phyloP scores from a whole-genome alignment of 2,888 invertebrate species.

The Bembecia ichneumoniformis region DNA sequence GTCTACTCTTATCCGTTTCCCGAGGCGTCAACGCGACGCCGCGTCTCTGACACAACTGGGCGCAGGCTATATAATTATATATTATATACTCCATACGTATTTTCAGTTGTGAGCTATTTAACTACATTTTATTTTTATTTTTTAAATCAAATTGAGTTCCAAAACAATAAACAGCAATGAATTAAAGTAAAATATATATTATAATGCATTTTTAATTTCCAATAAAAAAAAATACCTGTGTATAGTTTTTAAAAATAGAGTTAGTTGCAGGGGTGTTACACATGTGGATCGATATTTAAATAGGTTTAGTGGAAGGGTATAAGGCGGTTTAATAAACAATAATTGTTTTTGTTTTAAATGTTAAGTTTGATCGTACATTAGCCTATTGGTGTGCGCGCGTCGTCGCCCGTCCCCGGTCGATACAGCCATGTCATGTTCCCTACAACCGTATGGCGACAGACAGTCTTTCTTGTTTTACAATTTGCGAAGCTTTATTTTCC shows the following conservation, averaged over 20 bases:
- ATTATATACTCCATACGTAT: slow-evolving; percentile 20
- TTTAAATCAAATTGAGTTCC: slow-evolving; percentile 1
- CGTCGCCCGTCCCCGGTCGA: slow-evolving; percentile 57
- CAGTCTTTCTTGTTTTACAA: slow-evolving; percentile 59
- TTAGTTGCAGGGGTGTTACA: background rate
- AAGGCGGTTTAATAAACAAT: background rate
- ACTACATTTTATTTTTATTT: slow-evolving; percentile 8
- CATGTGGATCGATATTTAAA: background rate
- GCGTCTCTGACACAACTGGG: slow-evolving; percentile 53
- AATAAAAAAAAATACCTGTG: background rate
- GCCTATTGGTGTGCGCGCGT: slow-evolving; percentile 58
- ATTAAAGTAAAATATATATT: slow-evolving; percentile 5
- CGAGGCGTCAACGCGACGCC: slow-evolving; percentile 50
- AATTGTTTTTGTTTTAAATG: slow-evolving; percentile 4
- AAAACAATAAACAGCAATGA: slow-evolving; percentile 8
- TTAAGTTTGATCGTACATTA: slow-evolving; percentile 27
- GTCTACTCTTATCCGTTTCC: slow-evolving; percentile 26
- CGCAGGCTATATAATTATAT: slow-evolving; percentile 30
- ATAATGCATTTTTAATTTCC: background rate
- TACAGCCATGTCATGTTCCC: slow-evolving; percentile 55
- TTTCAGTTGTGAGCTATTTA: slow-evolving; percentile 32
- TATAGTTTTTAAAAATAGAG: background rate
- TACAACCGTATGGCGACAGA: slow-evolving; percentile 56
- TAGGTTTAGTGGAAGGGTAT: background rate
- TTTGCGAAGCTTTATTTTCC: slow-evolving; percentile 26